phyloP scores from a whole-genome alignment of 2,113 vertebrate species.

The Petrocephalus zakoni region DNA sequence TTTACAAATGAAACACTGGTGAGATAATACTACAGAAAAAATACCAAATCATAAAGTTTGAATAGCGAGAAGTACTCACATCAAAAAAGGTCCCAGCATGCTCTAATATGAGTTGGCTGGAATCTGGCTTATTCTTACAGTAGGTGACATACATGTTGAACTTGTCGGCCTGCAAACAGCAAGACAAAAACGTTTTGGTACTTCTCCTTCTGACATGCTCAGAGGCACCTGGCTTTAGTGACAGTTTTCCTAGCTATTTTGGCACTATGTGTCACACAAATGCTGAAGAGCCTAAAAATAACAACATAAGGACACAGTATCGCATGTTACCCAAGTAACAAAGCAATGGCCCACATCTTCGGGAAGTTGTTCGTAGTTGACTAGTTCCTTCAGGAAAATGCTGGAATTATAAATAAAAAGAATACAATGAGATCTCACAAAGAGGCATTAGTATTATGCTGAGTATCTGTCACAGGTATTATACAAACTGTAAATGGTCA shows the following conservation, averaged over 20 bases:
- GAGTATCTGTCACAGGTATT: not conserved
- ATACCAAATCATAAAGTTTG: not conserved
- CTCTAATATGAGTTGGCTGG: conserved; percentile 89
- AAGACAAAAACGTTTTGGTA: not conserved
- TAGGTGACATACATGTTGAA: conserved; percentile 99
- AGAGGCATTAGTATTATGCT: not conserved
- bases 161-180: conserved; percentile 81
- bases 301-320: not conserved
- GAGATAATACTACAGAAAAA: not conserved
- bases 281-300: not conserved
- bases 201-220: not conserved
- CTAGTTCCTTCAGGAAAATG: conserved; percentile 95
- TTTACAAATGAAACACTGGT: not conserved
- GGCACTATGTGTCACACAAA: not conserved
- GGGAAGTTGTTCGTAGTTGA: conserved; percentile 96
- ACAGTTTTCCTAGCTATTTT: not conserved
- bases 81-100: conserved; percentile 91
- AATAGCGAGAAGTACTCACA: conserved; percentile 60
- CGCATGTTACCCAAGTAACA: conserved; percentile 86
- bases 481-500: not conserved
- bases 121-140: conserved; percentile 98
- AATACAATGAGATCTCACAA: not conserved
- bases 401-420: conserved; percentile 54
- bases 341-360: conserved; percentile 98
- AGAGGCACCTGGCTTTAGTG: not conserved